phyloP scores from a whole-genome alignment of 2,888 invertebrate genomes.

The Dryococelus australis region DNA sequence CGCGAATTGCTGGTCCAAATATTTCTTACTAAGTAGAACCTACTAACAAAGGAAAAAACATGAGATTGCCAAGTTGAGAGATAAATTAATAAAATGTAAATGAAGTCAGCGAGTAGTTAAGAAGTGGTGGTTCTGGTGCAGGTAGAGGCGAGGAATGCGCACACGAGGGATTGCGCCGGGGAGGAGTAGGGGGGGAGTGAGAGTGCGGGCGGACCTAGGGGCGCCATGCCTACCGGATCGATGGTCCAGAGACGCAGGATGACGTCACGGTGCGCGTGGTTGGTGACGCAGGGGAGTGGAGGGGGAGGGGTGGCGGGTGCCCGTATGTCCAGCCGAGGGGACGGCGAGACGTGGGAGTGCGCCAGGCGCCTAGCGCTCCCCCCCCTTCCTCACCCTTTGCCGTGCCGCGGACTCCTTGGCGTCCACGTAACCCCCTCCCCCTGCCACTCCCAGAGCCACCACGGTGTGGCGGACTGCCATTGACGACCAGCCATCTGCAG shows the following conservation, averaged over 20 bases:
- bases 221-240: slow-evolving; percentile 26
- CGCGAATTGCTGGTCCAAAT: too few relatives aligned
- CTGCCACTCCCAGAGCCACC: too few relatives aligned
- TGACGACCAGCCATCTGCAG: neutral
- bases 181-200: slow-evolving; percentile 53
- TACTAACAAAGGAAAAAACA: too few relatives aligned
- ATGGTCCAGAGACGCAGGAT: slow-evolving; percentile 21
- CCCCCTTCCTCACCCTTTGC: slow-evolving; percentile 32
- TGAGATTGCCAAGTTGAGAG: too few relatives aligned
- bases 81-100: too few relatives aligned
- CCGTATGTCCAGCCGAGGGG: neutral
- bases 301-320: neutral
- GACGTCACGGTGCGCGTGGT: slow-evolving; percentile 24
- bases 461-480: neutral
- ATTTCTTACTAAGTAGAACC: too few relatives aligned
- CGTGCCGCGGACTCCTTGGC: too few relatives aligned
- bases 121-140: slow-evolving; percentile 52
- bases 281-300: neutral
- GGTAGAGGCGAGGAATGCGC: slow-evolving; percentile 60
- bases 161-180: slow-evolving; percentile 62
- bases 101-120: neutral
- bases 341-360: slow-evolving; percentile 33
- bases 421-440: neutral
- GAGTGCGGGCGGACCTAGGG: neutral
- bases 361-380: slow-evolving; percentile 44